Evolutionary conservation across 2,888 invertebrate species (phyloP), one percentile per base, ranked within the genome.

Genomic region (Euspilapteryx auroguttella): DNA sequence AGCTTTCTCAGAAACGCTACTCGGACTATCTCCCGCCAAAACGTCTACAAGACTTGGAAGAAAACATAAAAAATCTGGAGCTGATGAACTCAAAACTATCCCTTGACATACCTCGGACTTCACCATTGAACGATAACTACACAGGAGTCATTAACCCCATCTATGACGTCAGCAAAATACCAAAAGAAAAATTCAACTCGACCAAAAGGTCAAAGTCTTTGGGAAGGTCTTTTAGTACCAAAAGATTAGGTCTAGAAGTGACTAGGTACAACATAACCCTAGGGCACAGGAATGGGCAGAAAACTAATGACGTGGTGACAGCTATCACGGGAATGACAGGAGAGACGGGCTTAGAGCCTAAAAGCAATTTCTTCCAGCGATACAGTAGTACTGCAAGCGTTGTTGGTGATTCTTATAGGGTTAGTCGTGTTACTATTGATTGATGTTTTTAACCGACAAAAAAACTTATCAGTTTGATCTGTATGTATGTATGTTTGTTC

Each of bases 121-220:
- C 14, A 20, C 12, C 13, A 9, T 24, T 33, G 4, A 21, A 24
- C 38, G 40, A 42, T 13, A 35, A 37, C 1, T 69, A 54, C 38
- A 71, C 69, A 0, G 75, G 75, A 2, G 58, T 75, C 9, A 61
- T 71, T 21, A 75, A 69, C 39, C 73, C 75, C 0, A 45, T 68
- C 10, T 66, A 69, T 45, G 68, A 71, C 28, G 30, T 29, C 34
- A 52, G 62, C 4, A 73, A 68, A 36, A 47, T 73, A 12, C 64
- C 68, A 0, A 52, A 45, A 37, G 64, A 73, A 40, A 65, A 57
- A 34, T 71, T 73, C 37, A n/a, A n/a, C n/a, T 37, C 37, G 0
- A 68, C 69, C 2, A 75, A 73, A 34, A 37, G 73, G 15, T 65
- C 73, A 1, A 71, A 69, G 30, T 69, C 68, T 1, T 25, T 75